Base-by-base conservation (phyloP, 2,888 invertebrate species). In the Drosophila antonietae region DNA sequence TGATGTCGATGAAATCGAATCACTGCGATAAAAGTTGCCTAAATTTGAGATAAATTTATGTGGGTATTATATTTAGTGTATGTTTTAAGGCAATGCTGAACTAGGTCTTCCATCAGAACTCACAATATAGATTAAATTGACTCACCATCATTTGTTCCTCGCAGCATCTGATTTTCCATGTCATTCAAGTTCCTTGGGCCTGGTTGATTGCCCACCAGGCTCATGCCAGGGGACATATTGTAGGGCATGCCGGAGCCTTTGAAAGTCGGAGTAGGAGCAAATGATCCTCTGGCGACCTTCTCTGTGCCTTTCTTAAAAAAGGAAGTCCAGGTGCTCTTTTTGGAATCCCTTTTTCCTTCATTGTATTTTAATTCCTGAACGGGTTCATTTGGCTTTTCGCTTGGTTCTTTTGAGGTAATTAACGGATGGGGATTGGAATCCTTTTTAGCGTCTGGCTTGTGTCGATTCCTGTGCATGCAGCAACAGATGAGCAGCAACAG, bases 1-100 rank as follows among this genome's bases (percentile, higher is more conserved):
- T 6, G 91, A 91, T 15, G 89, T 83, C 3, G 91, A 84, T n/a
- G 89, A 78, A 9, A 68, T 49, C 0, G 73, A 52, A 5, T 71
- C 71, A 0, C 52, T 28, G 5, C 57, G 56, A 58, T 58, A 46
- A 7, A 28, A 15, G 3, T 47, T 28, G 7, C 41, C 70, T 49
- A 39, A 28, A 8, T 28, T 44, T 44, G 39, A 46, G 1, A 7
- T 7, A 8, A 8, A 12, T 28, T 10, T 10, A 0, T 39, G 15
- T 9, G 20, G 0, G 35, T 3, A 9, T 49, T 41, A 15, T 15
- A 28, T 43, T 5, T 2, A 14, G 14, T 15, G 6, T 7, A 15
- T 39, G 15, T 15, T 14, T 15, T 5, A 39, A 39, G 14, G 5
- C 15, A 39, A 15, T 7, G 8, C 8, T 41, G 6, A 2, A 10